Percentiles rank a stretch among this genome's conserved stretches.
Evolutionary conservation across 2,113 vertebrate genomes (phyloP).

Genomic region (Hippopotamus amphibius): DNA sequence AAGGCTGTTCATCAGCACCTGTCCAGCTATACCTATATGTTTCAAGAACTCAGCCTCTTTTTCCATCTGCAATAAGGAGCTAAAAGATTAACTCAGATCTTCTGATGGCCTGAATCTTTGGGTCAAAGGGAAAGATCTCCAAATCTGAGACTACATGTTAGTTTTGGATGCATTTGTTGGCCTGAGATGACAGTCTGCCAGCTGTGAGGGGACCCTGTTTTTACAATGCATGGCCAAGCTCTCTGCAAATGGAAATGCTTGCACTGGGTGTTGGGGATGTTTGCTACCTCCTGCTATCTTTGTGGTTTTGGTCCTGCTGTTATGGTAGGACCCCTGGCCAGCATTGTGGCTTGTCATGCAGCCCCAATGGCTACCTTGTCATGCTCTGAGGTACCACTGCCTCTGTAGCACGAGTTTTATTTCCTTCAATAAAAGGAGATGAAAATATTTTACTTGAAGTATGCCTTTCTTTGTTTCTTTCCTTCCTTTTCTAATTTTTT

Average conservation of each 20-base stretch:
- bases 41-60: constrained; percentile 62
- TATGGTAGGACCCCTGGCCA: constrained; percentile 66
- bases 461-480: constrained; percentile 21
- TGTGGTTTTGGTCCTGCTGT: constrained; percentile 72
- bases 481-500: background rate
- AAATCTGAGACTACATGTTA: constrained; percentile 27
- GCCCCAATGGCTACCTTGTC: constrained; percentile 68
- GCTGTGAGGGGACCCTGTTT: constrained; percentile 64
- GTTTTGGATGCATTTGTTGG: constrained; percentile 27
- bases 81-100: constrained; percentile 54
- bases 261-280: constrained; percentile 69
- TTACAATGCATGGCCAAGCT: constrained; percentile 75
- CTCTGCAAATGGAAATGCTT: constrained; percentile 75
- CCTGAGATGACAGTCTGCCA: constrained; percentile 38
- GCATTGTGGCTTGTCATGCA: constrained; percentile 71
- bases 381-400: constrained; percentile 63
- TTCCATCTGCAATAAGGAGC: constrained; percentile 19
- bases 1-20: constrained; percentile 48
- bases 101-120: constrained; percentile 42
- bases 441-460: constrained; percentile 64
- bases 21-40: constrained; percentile 14
- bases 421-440: constrained; percentile 84
- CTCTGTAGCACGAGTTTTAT: constrained; percentile 78
- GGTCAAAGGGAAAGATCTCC: constrained; percentile 27
- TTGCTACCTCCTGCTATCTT: constrained; percentile 79